These are phyloP conservation scores for Resseliella maxima DNA, from an alignment of 2,888 invertebrate genomes.

Conservation along the genomic window DNA sequence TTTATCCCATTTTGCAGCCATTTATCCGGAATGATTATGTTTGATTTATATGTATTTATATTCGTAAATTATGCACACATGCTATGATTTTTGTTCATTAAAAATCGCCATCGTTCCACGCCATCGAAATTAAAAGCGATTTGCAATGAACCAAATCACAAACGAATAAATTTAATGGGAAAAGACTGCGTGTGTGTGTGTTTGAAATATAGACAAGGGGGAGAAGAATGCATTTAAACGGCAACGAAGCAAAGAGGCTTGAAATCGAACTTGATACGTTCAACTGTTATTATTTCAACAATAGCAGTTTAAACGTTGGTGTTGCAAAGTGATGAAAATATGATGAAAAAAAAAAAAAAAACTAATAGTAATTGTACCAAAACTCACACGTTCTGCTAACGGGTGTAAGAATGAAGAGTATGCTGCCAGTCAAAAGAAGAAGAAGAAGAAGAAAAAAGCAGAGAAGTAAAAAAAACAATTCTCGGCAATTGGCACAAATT, in stretches of 20 bases:
- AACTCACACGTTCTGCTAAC: conserved; percentile 28
- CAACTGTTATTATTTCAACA: neutral
- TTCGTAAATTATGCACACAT: conserved; percentile 24
- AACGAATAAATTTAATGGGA: neutral
- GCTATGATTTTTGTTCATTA: neutral
- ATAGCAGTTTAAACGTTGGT: neutral
- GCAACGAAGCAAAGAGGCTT: conserved; percentile 21
- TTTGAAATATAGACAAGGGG: neutral
- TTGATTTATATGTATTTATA: conserved; percentile 2
- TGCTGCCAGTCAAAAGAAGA: too few species aligned
- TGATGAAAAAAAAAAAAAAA: neutral
- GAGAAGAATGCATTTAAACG: neutral
- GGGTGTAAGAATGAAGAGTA: neutral
- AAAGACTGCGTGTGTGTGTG: too few species aligned
- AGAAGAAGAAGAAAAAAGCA: too few species aligned
- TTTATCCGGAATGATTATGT: neutral
- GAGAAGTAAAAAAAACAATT: neutral
- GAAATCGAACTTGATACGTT: conserved; percentile 22
- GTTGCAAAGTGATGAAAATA: neutral
- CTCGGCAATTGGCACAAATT: neutral
- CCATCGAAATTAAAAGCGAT: neutral
- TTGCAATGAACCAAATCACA: conserved; percentile 22
- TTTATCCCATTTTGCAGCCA: too few species aligned
- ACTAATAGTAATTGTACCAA: neutral
- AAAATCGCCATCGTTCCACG: neutral